Conservation (phyloP, 2,888 invertebrate genomes). For the Drosophila rubida region DNA sequence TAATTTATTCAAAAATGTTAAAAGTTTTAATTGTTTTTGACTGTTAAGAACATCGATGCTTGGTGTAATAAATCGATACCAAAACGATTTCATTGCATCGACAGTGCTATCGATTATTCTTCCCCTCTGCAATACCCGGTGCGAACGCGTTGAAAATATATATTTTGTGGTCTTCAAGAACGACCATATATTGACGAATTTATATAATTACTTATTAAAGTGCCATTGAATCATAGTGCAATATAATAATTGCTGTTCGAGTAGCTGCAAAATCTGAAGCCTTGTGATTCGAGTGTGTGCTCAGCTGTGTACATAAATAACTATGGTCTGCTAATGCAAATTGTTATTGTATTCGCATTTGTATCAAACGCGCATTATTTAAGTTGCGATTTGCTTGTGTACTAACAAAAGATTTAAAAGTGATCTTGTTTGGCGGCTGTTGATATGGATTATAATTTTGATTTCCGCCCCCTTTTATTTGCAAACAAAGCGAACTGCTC, state of each 20-base stretch:
- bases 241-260: neutral
- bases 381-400: neutral
- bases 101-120: neutral
- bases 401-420: neutral
- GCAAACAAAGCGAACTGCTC: constrained; percentile 1
- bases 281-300: neutral
- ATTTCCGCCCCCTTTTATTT: constrained; percentile 5
- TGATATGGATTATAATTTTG: neutral
- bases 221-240: constrained; percentile 2
- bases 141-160: constrained; percentile 14
- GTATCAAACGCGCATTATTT: constrained; percentile 2
- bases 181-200: constrained; percentile 7
- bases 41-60: neutral
- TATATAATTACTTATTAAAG: constrained; percentile 11
- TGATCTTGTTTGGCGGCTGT: neutral
- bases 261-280: neutral
- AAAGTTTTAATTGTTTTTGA: no score
- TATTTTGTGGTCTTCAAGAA: constrained; percentile 11
- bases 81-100: neutral
- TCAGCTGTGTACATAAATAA: constrained; percentile 7
- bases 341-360: neutral
- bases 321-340: constrained; percentile 7
- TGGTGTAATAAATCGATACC: neutral
- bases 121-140: constrained; percentile 33
- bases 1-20: no score